These are phyloP conservation scores for Entomobrya proxima DNA, from an alignment of 2,888 invertebrate genomes.

Conservation along the genomic window DNA sequence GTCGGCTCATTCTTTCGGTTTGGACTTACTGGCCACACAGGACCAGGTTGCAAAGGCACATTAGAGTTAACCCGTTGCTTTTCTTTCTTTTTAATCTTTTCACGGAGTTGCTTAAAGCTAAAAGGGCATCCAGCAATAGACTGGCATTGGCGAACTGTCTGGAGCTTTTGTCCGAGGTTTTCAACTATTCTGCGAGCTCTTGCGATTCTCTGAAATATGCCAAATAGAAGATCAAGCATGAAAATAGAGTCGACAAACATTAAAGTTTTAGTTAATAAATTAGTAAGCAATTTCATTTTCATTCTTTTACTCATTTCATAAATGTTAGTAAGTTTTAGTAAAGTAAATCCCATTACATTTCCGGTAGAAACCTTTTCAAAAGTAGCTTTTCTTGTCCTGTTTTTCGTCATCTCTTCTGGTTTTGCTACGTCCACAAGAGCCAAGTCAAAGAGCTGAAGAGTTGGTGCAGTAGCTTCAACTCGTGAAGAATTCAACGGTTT, in stretches of 20 bases:
- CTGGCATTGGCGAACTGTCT: conserved; percentile 70
- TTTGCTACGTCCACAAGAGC: conserved; percentile 56
- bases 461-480: conserved; percentile 34
- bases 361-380: conserved; percentile 57
- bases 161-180: conserved; percentile 66
- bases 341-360: conserved; percentile 37
- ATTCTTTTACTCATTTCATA: neutral
- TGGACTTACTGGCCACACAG: conserved; percentile 30
- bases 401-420: conserved; percentile 21
- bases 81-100: conserved; percentile 60
- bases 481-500: conserved; percentile 45
- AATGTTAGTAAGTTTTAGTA: conserved; percentile 12
- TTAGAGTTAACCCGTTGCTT: conserved; percentile 35
- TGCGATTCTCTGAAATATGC: conserved; percentile 46
- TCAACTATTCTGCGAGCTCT: conserved; percentile 67
- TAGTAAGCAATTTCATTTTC: neutral
- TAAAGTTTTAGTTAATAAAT: conserved; percentile 6
- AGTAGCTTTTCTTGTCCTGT: conserved; percentile 36
- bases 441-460: conserved; percentile 60
- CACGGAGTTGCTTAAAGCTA: conserved; percentile 67
- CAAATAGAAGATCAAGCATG: too few species aligned
- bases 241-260: too few species aligned
- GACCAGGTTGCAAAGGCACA: conserved; percentile 44
- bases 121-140: conserved; percentile 67
- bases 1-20: conserved; percentile 2